Evolutionary conservation across 2,888 invertebrate genomes (phyloP).

Genomic region (Tenthredo scrophulariae): DNA sequence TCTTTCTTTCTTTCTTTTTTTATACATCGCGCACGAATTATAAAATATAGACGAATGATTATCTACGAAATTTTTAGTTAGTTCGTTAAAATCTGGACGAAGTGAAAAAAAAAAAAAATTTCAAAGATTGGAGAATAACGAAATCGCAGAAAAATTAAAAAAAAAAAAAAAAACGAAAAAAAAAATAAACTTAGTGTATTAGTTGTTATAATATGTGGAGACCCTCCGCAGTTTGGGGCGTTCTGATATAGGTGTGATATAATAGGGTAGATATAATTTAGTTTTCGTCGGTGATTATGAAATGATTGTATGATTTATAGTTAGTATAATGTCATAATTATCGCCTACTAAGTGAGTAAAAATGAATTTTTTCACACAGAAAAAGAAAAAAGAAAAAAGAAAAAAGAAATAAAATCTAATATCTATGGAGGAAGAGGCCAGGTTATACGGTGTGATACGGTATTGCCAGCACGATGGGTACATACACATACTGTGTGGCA

Average conservation of each 20-base stretch:
- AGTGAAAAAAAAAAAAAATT: neutral
- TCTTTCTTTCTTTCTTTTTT: neutral
- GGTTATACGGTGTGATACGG: neutral
- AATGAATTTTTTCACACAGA: neutral
- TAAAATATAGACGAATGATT: neutral
- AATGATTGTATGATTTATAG: conserved; percentile 30
- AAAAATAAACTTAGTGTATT: too few relatives aligned
- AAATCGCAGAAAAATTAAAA: too few relatives aligned
- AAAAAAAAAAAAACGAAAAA: too few relatives aligned
- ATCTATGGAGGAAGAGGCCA: neutral
- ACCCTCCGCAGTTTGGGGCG: neutral
- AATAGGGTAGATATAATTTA: conserved; percentile 11
- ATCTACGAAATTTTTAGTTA: too few relatives aligned
- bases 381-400: neutral
- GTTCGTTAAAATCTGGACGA: too few relatives aligned
- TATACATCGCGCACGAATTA: neutral
- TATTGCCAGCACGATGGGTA: neutral
- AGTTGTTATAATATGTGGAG: too few relatives aligned
- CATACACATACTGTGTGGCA: neutral
- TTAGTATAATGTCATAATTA: conserved; percentile 1
- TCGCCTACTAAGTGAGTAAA: neutral
- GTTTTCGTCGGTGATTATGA: conserved; percentile 29
- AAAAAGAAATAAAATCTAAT: neutral
- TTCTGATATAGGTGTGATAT: neutral
- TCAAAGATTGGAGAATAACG: neutral